Percentiles rank a stretch among this genome's conserved stretches.
phyloP scores from a whole-genome alignment of 2,797 vertebrate species.

The Valencia hispanica region DNA sequence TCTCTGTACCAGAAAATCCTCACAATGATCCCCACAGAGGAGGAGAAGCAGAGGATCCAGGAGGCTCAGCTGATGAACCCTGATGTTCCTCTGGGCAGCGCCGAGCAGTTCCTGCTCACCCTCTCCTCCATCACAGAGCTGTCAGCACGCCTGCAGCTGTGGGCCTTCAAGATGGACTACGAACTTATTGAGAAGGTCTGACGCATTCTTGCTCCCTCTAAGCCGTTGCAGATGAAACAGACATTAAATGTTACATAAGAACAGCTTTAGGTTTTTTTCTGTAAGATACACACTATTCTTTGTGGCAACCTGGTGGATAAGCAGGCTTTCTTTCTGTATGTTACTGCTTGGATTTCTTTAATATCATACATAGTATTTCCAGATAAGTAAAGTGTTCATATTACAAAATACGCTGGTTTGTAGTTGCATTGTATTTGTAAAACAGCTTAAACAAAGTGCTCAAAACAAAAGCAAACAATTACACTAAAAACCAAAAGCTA shows the following conservation, averaged over 20 bases:
- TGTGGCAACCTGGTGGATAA: background rate
- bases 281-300: background rate
- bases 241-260: conserved; percentile 5
- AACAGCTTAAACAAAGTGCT: too few relatives aligned
- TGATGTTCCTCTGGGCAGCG: conserved; percentile 91
- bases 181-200: conserved; percentile 95
- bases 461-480: too few relatives aligned
- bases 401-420: too few relatives aligned
- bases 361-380: too few relatives aligned
- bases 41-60: conserved; percentile 98
- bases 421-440: too few relatives aligned
- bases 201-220: conserved; percentile 16
- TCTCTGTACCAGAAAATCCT: conserved; percentile 90
- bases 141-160: conserved; percentile 94
- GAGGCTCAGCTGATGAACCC: conserved; percentile 95
- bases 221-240: conserved; percentile 19
- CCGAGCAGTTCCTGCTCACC: conserved; percentile 95
- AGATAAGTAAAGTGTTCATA: too few relatives aligned
- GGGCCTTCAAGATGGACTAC: conserved; percentile 99
- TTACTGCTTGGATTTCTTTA: background rate
- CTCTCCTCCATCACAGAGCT: conserved; percentile 97
- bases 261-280: background rate
- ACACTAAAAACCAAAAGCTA: too few relatives aligned
- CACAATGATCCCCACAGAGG: conserved; percentile 96
- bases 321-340: background rate